Evolutionary conservation across 2,797 vertebrate genomes (phyloP), one percentile per base, ranked within the genome.

Genomic region (Pyrocephalus nanus): DNA sequence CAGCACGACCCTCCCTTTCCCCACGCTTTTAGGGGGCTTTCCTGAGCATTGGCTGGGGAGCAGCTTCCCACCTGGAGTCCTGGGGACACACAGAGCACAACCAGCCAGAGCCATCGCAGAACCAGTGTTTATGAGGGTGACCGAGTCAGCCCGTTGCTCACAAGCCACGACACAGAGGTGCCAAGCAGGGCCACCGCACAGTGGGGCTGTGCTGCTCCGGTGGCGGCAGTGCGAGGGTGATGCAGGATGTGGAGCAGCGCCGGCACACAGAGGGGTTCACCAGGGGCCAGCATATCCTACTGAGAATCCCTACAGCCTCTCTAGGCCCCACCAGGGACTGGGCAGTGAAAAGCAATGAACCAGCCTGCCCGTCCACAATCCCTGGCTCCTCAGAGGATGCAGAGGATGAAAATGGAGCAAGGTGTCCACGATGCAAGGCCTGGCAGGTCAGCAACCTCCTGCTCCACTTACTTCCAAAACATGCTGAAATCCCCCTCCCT

Each of bases 141-240:
- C 26, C 1, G 3, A 38, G 58, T 64, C 77, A 88, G 88, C 70
- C 48, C 1, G 0, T 61, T 79, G 80, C 57, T 94, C 85, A 88
- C 55, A 95, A 94, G 86, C 84, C 74, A 84, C 45, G 7, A 94
- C 78, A 92, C 84, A 57, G 47, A 74, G 65, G 86, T 62, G 83
- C 88, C 72, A 91, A 95, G 87, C 57, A 1, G 70, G 85, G 58
- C 80, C 60, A 42, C 43, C 25, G 81, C 73, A 50, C 2, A 3
- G 65, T 4, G 8, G 73, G 60, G n/a, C 71, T 0, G 3, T 0
- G 19, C 78, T 3, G 30, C 80, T 66, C 43, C 0, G 0, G 18
- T 11, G 13, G 76, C 3, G 0, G 79, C 62, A 64, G 67, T 0
- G 0, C 0, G 0, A 36, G 51, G 55, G 45, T 0, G 1, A 78